A percentile compares a stretch with the other conserved stretches of the same genome.
Conservation (phyloP, 2,113 vertebrate species). For the Ammodytes dubius region DNA sequence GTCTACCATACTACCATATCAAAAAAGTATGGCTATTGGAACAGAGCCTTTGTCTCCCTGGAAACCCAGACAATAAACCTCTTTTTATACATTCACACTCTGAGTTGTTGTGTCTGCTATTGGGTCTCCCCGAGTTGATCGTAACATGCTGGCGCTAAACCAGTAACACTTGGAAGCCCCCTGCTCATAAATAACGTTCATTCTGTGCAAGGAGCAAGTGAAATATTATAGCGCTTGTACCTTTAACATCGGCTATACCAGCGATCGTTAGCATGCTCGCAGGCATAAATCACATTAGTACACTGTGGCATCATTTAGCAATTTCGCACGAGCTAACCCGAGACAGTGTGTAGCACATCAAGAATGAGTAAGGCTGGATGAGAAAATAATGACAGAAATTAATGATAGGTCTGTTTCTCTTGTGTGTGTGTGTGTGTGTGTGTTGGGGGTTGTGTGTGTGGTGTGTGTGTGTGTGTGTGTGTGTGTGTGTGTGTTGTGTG, state of each 20-base stretch:
- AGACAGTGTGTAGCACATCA: constrained; percentile 48
- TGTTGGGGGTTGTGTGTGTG: too few relatives aligned
- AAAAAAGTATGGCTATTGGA: too few relatives aligned
- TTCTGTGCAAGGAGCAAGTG: constrained; percentile 45
- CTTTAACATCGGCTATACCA: constrained; percentile 59
- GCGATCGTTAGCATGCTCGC: constrained; percentile 59
- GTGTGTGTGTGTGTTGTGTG: too few relatives aligned
- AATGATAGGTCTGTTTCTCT: constrained; percentile 17
- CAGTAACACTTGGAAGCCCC: constrained; percentile 21
- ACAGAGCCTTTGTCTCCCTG: too few relatives aligned
- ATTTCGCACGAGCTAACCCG: constrained; percentile 54
- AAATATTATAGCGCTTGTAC: constrained; percentile 61
- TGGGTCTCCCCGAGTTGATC: background rate
- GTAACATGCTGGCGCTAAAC: constrained; percentile 54
- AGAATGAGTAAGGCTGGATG: constrained; percentile 43
- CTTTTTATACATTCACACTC: constrained; percentile 6
- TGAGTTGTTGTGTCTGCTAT: too few relatives aligned
- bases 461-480: too few relatives aligned
- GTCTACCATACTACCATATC: too few relatives aligned
- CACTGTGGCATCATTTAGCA: constrained; percentile 63
- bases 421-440: background rate
- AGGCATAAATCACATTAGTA: constrained; percentile 65
- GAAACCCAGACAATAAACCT: too few relatives aligned
- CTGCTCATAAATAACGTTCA: constrained; percentile 52
- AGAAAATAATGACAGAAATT: constrained; percentile 48